Evolutionary conservation across 2,797 vertebrate genomes (phyloP).

Genomic region (Platalea minor): DNA sequence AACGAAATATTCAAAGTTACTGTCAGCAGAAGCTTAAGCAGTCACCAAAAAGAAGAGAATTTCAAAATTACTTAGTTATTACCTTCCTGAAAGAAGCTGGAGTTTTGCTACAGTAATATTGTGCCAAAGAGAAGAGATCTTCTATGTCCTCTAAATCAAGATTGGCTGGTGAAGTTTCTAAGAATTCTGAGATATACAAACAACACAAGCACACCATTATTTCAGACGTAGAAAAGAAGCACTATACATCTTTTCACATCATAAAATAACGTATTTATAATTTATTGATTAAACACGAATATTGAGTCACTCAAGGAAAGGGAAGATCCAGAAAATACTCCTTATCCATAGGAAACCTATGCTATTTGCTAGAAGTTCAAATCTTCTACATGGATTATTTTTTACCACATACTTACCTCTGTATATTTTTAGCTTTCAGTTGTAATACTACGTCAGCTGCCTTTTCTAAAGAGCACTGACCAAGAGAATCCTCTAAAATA

Average conservation of each 20-base stretch:
- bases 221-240: not conserved
- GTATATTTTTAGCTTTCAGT: not conserved
- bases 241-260: not conserved
- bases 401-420: not conserved
- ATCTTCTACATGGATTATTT: not conserved
- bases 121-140: slow-evolving; percentile 93
- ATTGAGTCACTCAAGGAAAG: not conserved
- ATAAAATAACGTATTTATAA: not conserved
- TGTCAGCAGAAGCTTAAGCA: not conserved
- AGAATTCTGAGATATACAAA: slow-evolving; percentile 81
- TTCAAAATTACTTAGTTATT: slow-evolving; percentile 9
- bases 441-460: not conserved
- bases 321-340: not conserved
- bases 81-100: slow-evolving; percentile 97
- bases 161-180: slow-evolving; percentile 87
- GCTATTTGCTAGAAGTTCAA: not conserved
- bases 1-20: not conserved
- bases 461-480: not conserved
- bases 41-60: not conserved
- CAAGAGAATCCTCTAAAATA: not conserved
- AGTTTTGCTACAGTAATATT: slow-evolving; percentile 97
- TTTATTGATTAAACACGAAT: not conserved
- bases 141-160: slow-evolving; percentile 91
- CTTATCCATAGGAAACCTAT: not conserved
- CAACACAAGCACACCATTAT: slow-evolving; percentile 4